Base-by-base conservation (phyloP, 2,888 invertebrate species). In the Epiperipatus broadwayi region DNA sequence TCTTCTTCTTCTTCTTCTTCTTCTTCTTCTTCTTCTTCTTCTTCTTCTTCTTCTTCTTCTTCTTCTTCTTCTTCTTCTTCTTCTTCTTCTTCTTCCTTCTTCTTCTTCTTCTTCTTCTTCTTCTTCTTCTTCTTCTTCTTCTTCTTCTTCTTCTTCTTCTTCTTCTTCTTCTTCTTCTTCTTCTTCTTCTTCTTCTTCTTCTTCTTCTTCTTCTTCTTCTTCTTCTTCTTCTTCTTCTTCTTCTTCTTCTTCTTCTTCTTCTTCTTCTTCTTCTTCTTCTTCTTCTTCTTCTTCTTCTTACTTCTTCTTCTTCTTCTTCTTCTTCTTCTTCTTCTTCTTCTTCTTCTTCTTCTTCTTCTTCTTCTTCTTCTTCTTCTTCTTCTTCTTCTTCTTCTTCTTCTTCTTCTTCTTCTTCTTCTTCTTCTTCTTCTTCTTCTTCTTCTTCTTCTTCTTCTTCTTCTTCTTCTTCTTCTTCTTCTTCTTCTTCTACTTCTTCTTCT, bases 21-120 rank as follows among this genome's bases (percentile, higher is more conserved):
- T n/a, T 25, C n/a, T n/a, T 25, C n/a, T n/a, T 25, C n/a, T n/a
- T 25, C n/a, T n/a, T 25, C n/a, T n/a, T 25, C n/a, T n/a, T 25
- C n/a, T n/a, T 25, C n/a, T n/a, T 25, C n/a, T n/a, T 25, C n/a
- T n/a, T 25, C n/a, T n/a, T 25, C n/a, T n/a, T 25, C n/a, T n/a
- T 25, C n/a, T n/a, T 25, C n/a, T n/a, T 25, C n/a, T n/a, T 25
- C n/a, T n/a, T 25, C n/a, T n/a, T 25, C n/a, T 25, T 25, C 25
- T 25, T 25, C 25, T 25, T 25, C 25, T 25, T 25, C 25, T 25
- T 25, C 25, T 25, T 25, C n/a, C 25, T 25, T 25, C 25, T 25
- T 25, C 25, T 25, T 25, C 25, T 25, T 25, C 25, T 25, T 25
- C 25, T 25, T 25, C 25, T 25, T 25, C 25, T 25, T 25, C 25